Evolutionary conservation across 2,113 vertebrate species (phyloP).

Genomic region (Delphinapterus leucas): DNA sequence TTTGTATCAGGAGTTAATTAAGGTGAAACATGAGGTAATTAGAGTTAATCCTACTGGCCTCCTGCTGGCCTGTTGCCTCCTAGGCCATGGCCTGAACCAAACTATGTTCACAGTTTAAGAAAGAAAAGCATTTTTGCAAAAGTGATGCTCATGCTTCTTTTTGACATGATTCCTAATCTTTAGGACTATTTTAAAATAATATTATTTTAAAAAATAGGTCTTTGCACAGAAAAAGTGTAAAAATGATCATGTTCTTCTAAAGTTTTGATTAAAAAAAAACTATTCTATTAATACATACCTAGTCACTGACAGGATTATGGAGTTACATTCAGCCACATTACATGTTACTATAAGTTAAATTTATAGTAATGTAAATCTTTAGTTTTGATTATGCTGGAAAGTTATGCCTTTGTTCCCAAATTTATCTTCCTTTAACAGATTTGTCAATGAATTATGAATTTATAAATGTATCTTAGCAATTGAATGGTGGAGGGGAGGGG

Average conservation of each 20-base stretch:
- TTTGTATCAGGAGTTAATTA: conserved; percentile 88
- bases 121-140: conserved; percentile 69
- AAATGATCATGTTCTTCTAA: conserved; percentile 34
- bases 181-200: not conserved
- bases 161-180: conserved; percentile 61
- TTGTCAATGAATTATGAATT: not conserved
- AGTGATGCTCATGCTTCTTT: conserved; percentile 65
- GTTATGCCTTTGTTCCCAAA: not conserved
- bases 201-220: not conserved
- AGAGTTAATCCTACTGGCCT: conserved; percentile 83
- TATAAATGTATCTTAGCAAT: not conserved
- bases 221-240: not conserved
- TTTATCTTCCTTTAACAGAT: not conserved
- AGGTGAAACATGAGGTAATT: conserved; percentile 89
- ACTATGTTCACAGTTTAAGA: conserved; percentile 73
- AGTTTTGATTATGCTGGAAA: conserved; percentile 33
- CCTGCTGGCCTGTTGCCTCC: conserved; percentile 83
- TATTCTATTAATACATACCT: conserved; percentile 43
- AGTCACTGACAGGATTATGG: conserved; percentile 56
- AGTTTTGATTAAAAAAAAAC: conserved; percentile 44
- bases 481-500: not conserved
- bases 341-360: conserved; percentile 52
- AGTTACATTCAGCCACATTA: conserved; percentile 62
- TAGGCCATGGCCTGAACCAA: conserved; percentile 74
- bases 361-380: conserved; percentile 10